Conservation (phyloP, 2,888 invertebrate genomes). For the Liodrosophila aerea region DNA sequence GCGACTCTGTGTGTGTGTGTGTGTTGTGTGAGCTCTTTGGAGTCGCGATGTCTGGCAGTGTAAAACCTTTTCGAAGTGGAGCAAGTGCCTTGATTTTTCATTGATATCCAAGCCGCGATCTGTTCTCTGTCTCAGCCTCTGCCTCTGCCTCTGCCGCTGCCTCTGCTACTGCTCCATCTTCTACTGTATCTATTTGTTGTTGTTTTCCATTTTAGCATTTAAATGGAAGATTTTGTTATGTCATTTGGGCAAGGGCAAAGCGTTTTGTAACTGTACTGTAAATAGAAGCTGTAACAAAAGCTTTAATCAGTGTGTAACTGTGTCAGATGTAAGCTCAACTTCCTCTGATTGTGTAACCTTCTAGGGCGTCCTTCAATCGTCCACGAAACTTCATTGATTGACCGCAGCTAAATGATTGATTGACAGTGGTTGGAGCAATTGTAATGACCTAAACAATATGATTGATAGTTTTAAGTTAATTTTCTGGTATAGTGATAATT, state of each 20-base stretch:
- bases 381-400: not conserved
- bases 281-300: too few species aligned
- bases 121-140: too few species aligned
- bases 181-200: not conserved
- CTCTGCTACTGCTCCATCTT: too few species aligned
- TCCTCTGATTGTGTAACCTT: too few species aligned
- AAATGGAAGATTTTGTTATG: not conserved
- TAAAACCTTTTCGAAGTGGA: slow-evolving; percentile 59
- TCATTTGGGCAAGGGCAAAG: not conserved
- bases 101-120: not conserved
- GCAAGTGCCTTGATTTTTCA: slow-evolving; percentile 57
- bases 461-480: too few species aligned
- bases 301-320: too few species aligned
- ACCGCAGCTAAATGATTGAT: slow-evolving; percentile 11
- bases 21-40: slow-evolving; percentile 34
- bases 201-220: slow-evolving; percentile 4
- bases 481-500: too few species aligned
- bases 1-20: not conserved
- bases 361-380: not conserved
- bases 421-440: slow-evolving; percentile 4
- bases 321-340: too few species aligned
- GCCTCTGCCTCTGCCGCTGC: too few species aligned
- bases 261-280: slow-evolving; percentile 1
- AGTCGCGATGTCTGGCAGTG: slow-evolving; percentile 67
- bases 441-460: too few species aligned